These are phyloP conservation scores for Halictus ligatus DNA, from an alignment of 2,888 invertebrate genomes.

Conservation along the genomic window DNA sequence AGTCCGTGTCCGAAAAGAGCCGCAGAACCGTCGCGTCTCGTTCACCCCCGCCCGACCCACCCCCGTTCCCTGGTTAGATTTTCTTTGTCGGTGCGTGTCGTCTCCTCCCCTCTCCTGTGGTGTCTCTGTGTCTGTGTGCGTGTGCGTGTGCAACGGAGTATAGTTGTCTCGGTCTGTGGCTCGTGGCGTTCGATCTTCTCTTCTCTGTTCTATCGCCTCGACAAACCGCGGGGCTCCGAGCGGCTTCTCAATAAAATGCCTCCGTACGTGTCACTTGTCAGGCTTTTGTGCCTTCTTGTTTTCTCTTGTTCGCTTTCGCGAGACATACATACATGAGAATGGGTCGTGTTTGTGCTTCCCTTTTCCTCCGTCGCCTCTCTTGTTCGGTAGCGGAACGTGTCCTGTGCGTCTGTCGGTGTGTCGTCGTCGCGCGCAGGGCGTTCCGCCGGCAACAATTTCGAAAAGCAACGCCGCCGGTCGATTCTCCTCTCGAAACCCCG, in stretches of 20 bases:
- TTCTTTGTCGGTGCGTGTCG: slow-evolving; percentile 17
- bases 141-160: background rate
- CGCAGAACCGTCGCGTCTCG: slow-evolving; percentile 18
- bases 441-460: background rate
- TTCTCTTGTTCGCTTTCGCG: slow-evolving; percentile 51
- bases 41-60: slow-evolving; percentile 1
- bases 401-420: slow-evolving; percentile 22
- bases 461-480: background rate
- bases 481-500: background rate
- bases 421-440: background rate
- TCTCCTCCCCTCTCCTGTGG: slow-evolving; percentile 18
- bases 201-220: slow-evolving; percentile 51
- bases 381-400: slow-evolving; percentile 20
- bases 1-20: background rate
- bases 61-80: slow-evolving; percentile 5
- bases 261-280: slow-evolving; percentile 78
- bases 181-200: slow-evolving; percentile 27
- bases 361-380: background rate
- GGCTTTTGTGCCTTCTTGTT: slow-evolving; percentile 61
- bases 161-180: slow-evolving; percentile 4
- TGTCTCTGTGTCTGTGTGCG: background rate
- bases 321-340: slow-evolving; percentile 61
- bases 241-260: slow-evolving; percentile 84
- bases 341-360: slow-evolving; percentile 50
- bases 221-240: slow-evolving; percentile 69